Conservation (phyloP, 2,888 invertebrate genomes). For the Leucophora obtusa region DNA sequence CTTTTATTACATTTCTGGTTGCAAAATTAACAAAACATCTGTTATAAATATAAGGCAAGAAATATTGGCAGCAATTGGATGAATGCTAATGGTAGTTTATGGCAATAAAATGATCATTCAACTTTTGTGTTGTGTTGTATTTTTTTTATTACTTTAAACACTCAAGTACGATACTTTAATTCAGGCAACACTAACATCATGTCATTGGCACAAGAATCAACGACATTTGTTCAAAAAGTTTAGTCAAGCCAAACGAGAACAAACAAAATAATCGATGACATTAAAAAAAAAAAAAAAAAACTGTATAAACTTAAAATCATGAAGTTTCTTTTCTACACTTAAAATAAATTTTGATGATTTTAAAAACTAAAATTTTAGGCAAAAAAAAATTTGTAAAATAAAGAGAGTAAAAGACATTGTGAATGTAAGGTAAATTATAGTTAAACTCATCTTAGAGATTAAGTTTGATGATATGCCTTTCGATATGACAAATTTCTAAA, state of each 20-base stretch:
- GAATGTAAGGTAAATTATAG: too few species aligned
- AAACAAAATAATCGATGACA: constrained; percentile 30
- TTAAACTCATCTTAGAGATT: too few species aligned
- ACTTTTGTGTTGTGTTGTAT: constrained; percentile 23
- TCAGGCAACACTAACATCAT: constrained; percentile 31
- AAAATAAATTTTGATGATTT: too few species aligned
- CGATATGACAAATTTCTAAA: too few species aligned
- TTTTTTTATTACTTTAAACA: constrained; percentile 25
- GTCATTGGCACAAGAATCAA: constrained; percentile 57
- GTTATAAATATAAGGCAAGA: constrained; percentile 33
- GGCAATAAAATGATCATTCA: constrained; percentile 61
- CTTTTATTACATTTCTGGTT: not conserved
- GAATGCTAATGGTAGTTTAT: constrained; percentile 11
- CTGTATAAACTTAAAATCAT: constrained; percentile 13
- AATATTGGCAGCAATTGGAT: constrained; percentile 32
- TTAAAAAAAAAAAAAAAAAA: constrained; percentile 21
- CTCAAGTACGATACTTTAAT: constrained; percentile 1
- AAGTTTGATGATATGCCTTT: too few species aligned
- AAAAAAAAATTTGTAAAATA: not conserved
- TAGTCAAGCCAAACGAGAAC: constrained; percentile 15
- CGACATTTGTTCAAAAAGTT: constrained; percentile 48
- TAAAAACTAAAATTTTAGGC: too few species aligned
- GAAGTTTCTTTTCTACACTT: not conserved
- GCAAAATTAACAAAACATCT: constrained; percentile 42
- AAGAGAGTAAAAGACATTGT: too few species aligned